Conservation (phyloP, 1,140 invertebrate species). For the Nebria ingens region DNA sequence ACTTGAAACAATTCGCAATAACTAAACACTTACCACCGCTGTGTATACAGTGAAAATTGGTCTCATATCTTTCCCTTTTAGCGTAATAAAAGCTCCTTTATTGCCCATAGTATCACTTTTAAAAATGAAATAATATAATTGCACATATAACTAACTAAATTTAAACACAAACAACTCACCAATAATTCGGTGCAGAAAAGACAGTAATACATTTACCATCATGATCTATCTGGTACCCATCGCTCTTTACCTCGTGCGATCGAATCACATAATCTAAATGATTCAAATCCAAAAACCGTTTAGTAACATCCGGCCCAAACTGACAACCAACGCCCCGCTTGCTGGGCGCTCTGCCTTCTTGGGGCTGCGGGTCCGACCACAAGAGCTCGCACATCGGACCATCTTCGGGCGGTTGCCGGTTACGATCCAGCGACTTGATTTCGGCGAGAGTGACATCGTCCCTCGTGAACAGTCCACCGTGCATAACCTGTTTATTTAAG, state of each 20-base stretch:
- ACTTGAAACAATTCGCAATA: conserved; percentile 13
- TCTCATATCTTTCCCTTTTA: conserved; percentile 82
- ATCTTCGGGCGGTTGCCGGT: conserved; percentile 93
- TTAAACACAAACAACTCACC: no score
- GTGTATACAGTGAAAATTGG: conserved; percentile 87
- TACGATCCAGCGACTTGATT: conserved; percentile 78
- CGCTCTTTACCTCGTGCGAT: conserved; percentile 96
- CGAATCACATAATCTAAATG: conserved; percentile 88
- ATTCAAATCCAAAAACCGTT: conserved; percentile 74
- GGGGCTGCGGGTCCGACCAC: conserved; percentile 96
- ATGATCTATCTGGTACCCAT: conserved; percentile 92
- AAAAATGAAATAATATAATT: conserved; percentile 12
- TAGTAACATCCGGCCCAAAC: conserved; percentile 96
- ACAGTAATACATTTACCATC: conserved; percentile 92
- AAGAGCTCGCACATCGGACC: conserved; percentile 94
- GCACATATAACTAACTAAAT: neutral
- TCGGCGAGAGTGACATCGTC: conserved; percentile 88
- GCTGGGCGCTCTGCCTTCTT: conserved; percentile 74
- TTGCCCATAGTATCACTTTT: conserved; percentile 96
- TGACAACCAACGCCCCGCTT: conserved; percentile 97
- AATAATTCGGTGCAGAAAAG: conserved; percentile 98
- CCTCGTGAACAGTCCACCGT: conserved; percentile 83
- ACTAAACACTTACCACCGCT: conserved; percentile 69
- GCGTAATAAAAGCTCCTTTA: conserved; percentile 92
- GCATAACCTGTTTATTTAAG: conserved; percentile 78